Evolutionary conservation across 2,113 vertebrate species (phyloP).

Genomic region (Poicephalus gulielmi): DNA sequence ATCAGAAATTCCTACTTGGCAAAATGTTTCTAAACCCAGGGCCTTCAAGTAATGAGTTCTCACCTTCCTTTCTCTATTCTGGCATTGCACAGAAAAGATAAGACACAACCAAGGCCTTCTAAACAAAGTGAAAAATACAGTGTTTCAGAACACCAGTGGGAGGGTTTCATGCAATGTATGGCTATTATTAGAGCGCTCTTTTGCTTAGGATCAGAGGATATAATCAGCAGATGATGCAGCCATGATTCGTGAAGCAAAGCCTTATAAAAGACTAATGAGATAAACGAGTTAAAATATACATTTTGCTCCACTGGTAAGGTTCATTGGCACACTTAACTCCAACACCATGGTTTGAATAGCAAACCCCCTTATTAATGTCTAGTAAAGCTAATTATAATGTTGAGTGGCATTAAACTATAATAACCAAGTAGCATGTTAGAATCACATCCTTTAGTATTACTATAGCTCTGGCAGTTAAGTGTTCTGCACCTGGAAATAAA

Average conservation of each 20-base stretch:
- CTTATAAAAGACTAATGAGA: conserved; percentile 70
- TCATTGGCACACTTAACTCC: conserved; percentile 67
- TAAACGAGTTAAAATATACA: conserved; percentile 68
- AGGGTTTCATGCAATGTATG: background rate
- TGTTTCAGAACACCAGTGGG: background rate
- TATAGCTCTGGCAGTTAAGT: conserved; percentile 36
- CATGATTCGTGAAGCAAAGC: conserved; percentile 29
- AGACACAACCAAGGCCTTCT: background rate
- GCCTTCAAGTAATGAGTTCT: background rate
- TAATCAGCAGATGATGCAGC: conserved; percentile 50
- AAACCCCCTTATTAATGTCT: conserved; percentile 66
- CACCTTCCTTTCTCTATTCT: background rate
- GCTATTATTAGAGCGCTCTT: conserved; percentile 41
- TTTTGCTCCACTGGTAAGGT: conserved; percentile 70
- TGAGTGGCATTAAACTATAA: conserved; percentile 59
- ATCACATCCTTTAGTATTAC: background rate
- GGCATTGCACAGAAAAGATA: background rate
- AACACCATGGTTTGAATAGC: conserved; percentile 67
- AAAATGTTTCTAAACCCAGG: background rate
- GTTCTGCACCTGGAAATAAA: conserved; percentile 33
- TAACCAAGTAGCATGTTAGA: conserved; percentile 29
- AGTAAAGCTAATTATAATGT: conserved; percentile 66
- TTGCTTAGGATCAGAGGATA: conserved; percentile 53
- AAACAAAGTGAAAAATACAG: background rate
- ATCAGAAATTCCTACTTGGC: background rate